These are phyloP conservation scores for Corythornis madagascariensis DNA, from an alignment of 2,113 vertebrate species.

Conservation along the genomic window DNA sequence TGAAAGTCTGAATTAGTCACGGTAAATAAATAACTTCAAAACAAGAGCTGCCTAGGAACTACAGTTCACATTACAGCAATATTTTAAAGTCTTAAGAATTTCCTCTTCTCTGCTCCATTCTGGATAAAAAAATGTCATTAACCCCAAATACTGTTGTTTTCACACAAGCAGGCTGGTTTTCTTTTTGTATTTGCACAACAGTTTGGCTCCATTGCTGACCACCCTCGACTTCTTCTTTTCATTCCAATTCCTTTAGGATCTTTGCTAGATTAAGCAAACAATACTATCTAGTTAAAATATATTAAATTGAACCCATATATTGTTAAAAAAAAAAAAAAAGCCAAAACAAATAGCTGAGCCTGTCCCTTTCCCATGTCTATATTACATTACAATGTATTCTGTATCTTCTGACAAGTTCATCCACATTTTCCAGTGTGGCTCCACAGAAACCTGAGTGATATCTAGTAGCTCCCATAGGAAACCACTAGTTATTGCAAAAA, in stretches of 20 bases:
- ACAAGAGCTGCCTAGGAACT: neutral
- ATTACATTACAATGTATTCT: neutral
- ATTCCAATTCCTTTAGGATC: neutral
- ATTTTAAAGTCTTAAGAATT: neutral
- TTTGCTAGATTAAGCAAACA: neutral
- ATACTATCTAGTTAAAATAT: neutral
- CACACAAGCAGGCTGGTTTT: neutral
- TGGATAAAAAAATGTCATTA: neutral
- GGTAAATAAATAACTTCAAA: conserved; percentile 5
- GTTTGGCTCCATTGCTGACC: neutral
- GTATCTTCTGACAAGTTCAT: neutral
- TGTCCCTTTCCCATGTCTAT: neutral
- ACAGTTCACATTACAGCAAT: neutral
- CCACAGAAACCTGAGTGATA: neutral
- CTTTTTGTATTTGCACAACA: neutral
- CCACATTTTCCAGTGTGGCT: accelerated
- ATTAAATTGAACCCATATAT: neutral
- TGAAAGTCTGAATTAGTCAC: neutral
- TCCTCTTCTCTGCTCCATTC: neutral
- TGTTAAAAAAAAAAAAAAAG: neutral
- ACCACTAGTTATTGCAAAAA: neutral
- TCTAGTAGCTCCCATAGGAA: neutral
- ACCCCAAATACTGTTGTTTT: neutral
- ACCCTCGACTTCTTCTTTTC: neutral
- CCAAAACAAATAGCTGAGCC: neutral